Conservation (phyloP, 2,888 invertebrate genomes). For the Tenthredo notha region DNA sequence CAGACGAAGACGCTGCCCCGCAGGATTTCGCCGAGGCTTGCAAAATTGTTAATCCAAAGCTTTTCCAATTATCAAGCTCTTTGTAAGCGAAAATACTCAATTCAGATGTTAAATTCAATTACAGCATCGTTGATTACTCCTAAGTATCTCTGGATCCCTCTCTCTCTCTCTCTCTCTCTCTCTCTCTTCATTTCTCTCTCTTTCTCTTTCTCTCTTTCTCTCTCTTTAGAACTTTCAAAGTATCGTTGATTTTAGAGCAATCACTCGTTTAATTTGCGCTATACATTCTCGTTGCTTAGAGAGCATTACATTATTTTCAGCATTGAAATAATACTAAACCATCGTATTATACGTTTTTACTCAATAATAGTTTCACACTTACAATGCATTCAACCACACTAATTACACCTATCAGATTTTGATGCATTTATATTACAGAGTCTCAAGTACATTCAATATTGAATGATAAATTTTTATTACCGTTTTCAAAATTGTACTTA, state of each 20-base stretch:
- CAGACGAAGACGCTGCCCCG: slow-evolving; percentile 14
- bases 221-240: slow-evolving; percentile 27
- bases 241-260: slow-evolving; percentile 36
- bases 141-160: slow-evolving; percentile 66
- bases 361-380: neutral
- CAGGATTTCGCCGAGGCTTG: slow-evolving; percentile 74
- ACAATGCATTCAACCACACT: neutral
- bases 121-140: slow-evolving; percentile 75
- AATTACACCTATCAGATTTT: neutral
- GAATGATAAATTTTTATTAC: neutral
- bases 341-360: neutral
- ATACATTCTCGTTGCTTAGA: neutral
- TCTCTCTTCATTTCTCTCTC: slow-evolving; percentile 55
- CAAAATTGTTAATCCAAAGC: slow-evolving; percentile 77
- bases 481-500: neutral
- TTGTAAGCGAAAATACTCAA: slow-evolving; percentile 78
- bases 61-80: slow-evolving; percentile 75
- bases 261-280: neutral
- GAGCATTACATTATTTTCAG: neutral
- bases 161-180: neutral
- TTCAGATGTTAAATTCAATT: slow-evolving; percentile 77
- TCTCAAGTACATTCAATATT: neutral
- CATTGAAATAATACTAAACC: neutral
- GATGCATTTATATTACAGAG: neutral
- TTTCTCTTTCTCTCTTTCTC: neutral